Evolutionary conservation across 2,888 invertebrate species (phyloP).

Genomic region (Holacanthella duospinosa): DNA sequence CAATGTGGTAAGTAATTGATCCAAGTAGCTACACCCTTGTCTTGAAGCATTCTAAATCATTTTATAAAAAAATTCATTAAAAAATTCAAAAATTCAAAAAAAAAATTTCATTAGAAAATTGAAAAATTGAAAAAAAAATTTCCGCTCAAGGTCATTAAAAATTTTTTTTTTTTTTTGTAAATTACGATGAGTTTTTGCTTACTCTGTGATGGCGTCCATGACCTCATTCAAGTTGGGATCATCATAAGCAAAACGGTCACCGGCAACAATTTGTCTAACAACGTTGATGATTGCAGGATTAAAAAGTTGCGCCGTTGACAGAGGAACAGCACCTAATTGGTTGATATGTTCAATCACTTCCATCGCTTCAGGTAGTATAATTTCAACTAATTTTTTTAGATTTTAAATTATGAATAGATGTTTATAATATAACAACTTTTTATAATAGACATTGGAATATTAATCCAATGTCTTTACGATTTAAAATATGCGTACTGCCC

Average conservation of each 20-base stretch:
- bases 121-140: not conserved
- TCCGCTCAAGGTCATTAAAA: not conserved
- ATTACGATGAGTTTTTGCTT: not conserved
- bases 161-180: no score
- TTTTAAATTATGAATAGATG: not conserved
- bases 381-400: not conserved
- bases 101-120: not conserved
- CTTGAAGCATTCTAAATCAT: not conserved
- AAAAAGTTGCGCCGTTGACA: not conserved
- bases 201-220: not conserved
- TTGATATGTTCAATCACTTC: not conserved
- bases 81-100: not conserved
- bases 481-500: no score
- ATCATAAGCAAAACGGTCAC: not conserved
- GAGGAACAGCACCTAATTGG: not conserved
- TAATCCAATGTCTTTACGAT: no score
- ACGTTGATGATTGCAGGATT: slow-evolving; percentile 1
- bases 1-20: not conserved
- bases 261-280: not conserved
- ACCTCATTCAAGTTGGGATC: not conserved
- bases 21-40: not conserved
- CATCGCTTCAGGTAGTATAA: not conserved
- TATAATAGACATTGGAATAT: no score
- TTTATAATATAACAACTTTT: no score
- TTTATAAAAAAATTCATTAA: not conserved